A percentile compares a stretch with the other conserved stretches of the same genome.
These are phyloP conservation scores for Dione juno DNA, from an alignment of 2,888 invertebrate species.

Conservation along the genomic window DNA sequence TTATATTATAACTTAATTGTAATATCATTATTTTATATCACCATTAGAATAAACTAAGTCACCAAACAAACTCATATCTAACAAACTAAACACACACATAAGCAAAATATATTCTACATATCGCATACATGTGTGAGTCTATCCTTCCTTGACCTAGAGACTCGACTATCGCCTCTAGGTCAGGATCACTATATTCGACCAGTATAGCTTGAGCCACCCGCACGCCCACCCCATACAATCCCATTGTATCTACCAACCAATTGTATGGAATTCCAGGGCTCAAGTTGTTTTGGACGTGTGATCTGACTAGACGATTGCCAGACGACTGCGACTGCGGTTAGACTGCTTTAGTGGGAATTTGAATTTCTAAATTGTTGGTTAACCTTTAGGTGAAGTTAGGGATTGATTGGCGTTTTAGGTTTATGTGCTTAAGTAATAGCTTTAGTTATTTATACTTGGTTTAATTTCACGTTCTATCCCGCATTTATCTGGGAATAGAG, in stretches of 20 bases:
- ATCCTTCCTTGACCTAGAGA: slow-evolving; percentile 83
- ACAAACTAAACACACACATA: slow-evolving; percentile 12
- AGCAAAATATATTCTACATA: slow-evolving; percentile 15
- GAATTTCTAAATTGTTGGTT: slow-evolving; percentile 51
- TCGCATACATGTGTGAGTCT: slow-evolving; percentile 69
- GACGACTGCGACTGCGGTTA: slow-evolving; percentile 61
- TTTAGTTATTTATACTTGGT: neutral
- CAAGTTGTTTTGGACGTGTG: slow-evolving; percentile 59
- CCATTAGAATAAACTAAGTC: neutral
- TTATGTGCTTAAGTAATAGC: neutral
- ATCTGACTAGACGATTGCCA: slow-evolving; percentile 74
- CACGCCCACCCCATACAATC: slow-evolving; percentile 38
- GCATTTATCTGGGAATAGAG: neutral
- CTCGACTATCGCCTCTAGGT: slow-evolving; percentile 78
- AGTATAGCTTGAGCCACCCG: slow-evolving; percentile 53
- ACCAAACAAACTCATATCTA: neutral
- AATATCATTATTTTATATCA: neutral
- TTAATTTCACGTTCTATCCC: neutral
- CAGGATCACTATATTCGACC: slow-evolving; percentile 75
- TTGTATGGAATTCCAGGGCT: slow-evolving; percentile 57
- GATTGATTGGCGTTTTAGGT: neutral
- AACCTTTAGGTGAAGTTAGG: slow-evolving; percentile 47
- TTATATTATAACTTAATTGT: neutral
- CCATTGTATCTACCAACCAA: slow-evolving; percentile 47
- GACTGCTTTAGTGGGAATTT: slow-evolving; percentile 51